These are phyloP conservation scores for Cantharis rufa DNA, from an alignment of 2,888 invertebrate species.

Conservation along the genomic window DNA sequence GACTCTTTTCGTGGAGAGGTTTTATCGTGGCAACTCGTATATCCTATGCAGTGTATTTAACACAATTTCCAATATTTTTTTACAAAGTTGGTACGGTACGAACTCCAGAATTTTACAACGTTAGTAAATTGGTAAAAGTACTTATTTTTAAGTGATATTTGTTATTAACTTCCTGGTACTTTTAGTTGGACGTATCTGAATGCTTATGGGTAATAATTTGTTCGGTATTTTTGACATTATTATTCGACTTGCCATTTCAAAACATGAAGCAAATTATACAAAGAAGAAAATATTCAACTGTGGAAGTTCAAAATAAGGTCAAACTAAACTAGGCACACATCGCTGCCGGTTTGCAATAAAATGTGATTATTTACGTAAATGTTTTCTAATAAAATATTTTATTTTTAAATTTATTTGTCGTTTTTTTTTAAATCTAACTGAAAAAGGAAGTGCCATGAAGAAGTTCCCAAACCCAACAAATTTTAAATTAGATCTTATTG, in stretches of 20 bases:
- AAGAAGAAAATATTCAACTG: background rate
- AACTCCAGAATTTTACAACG: slow-evolving; percentile 61
- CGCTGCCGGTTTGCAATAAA: background rate
- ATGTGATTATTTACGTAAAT: background rate
- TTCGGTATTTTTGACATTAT: background rate
- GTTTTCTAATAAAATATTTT: background rate
- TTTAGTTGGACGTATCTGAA: slow-evolving; percentile 17
- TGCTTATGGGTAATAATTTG: background rate
- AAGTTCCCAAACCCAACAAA: too few species aligned
- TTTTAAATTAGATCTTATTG: too few species aligned
- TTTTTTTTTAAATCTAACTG: background rate
- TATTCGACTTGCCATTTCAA: slow-evolving; percentile 6
- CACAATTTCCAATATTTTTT: slow-evolving; percentile 74
- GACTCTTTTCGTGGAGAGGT: slow-evolving; percentile 62
- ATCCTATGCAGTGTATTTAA: slow-evolving; percentile 72
- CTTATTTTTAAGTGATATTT: background rate
- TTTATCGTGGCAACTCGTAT: slow-evolving; percentile 69
- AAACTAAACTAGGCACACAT: background rate
- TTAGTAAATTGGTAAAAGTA: slow-evolving; percentile 61
- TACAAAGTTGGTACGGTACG: slow-evolving; percentile 68
- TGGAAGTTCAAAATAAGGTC: background rate
- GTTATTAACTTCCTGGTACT: background rate
- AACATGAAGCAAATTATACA: background rate
- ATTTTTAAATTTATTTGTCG: background rate
- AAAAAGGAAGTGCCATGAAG: background rate